Evolutionary conservation across 2,113 vertebrate genomes (phyloP).

Genomic region (Sarotherodon lohbergeri): DNA sequence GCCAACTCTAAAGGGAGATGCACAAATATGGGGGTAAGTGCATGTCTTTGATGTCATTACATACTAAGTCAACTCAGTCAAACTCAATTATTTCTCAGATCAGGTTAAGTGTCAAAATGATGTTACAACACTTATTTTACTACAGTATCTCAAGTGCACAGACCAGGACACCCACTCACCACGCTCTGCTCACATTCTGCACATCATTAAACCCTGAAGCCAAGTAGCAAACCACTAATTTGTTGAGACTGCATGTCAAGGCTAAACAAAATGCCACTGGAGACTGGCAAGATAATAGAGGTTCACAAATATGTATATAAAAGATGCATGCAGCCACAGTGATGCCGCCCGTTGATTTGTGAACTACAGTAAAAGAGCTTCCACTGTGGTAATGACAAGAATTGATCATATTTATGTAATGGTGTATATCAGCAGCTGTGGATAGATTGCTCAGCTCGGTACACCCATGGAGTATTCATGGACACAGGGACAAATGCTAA

Average conservation of each 20-base stretch:
- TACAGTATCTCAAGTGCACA: slow-evolving; percentile 24
- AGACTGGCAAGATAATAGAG: slow-evolving; percentile 24
- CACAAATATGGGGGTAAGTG: slow-evolving; percentile 21
- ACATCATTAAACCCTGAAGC: slow-evolving; percentile 24
- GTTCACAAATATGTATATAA: neutral
- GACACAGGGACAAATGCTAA: neutral
- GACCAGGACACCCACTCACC: neutral
- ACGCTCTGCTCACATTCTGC: neutral
- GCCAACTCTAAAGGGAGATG: slow-evolving; percentile 3
- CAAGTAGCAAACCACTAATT: slow-evolving; percentile 24
- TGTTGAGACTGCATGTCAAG: neutral
- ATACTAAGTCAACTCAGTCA: slow-evolving; percentile 41
- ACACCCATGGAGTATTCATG: neutral
- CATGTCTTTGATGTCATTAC: slow-evolving; percentile 41
- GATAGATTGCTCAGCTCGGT: neutral
- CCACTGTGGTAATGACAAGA: neutral
- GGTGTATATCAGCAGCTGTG: neutral
- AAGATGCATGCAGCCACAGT: neutral
- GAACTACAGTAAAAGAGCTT: neutral
- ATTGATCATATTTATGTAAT: neutral
- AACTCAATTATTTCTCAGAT: slow-evolving; percentile 50
- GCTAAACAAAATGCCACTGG: neutral
- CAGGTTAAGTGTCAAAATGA: slow-evolving; percentile 25
- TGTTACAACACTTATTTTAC: slow-evolving; percentile 13
- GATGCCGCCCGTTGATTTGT: neutral